Evolutionary conservation across 2,888 invertebrate genomes (phyloP).

Genomic region (Mayetiola destructor): DNA sequence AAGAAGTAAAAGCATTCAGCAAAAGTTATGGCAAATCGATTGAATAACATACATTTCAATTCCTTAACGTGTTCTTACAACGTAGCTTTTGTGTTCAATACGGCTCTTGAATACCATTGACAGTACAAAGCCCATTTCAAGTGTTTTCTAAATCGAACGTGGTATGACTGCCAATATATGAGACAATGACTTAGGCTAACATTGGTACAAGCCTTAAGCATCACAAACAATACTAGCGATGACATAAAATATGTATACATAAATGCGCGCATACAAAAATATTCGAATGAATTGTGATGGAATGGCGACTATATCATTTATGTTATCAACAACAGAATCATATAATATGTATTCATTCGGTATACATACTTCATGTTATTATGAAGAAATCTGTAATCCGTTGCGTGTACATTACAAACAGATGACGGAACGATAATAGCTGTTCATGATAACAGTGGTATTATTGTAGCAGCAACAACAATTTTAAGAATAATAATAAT

Average conservation of each 20-base stretch:
- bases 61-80: background rate
- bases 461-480: background rate
- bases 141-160: constrained; percentile 2
- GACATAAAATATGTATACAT: background rate
- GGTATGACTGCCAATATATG: background rate
- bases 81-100: background rate
- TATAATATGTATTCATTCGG: too few relatives aligned
- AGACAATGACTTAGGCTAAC: background rate
- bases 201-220: too few relatives aligned
- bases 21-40: constrained; percentile 4
- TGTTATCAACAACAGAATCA: background rate
- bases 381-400: background rate
- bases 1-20: background rate
- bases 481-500: background rate
- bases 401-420: background rate
- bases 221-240: too few relatives aligned
- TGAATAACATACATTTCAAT: background rate
- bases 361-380: too few relatives aligned
- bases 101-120: background rate
- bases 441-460: too few relatives aligned
- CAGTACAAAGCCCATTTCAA: background rate
- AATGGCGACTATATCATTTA: background rate
- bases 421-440: background rate
- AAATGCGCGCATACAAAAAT: background rate
- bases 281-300: background rate